A percentile compares a stretch with the other conserved stretches of the same genome.
Conservation (phyloP, 2,797 vertebrate species). For the Rhinella marina region DNA sequence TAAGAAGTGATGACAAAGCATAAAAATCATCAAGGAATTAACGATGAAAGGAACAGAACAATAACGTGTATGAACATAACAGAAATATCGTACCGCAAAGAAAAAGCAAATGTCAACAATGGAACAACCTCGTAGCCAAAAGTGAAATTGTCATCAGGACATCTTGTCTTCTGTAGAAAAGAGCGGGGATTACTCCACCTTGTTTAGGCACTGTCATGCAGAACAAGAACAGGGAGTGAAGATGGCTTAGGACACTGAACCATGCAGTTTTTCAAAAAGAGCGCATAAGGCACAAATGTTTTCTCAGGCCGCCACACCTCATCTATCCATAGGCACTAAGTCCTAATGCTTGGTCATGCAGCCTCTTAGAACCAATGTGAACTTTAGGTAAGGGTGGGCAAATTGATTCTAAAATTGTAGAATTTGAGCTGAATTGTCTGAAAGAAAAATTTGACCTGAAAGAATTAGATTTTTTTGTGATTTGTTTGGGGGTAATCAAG, state of each 20-base stretch:
- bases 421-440: too few relatives aligned
- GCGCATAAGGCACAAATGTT: neutral
- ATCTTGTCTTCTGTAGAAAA: neutral
- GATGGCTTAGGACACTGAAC: neutral
- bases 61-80: neutral
- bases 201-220: neutral
- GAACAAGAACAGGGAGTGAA: constrained; percentile 4
- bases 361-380: neutral
- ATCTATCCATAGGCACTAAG: neutral
- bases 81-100: neutral
- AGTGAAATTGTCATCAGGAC: neutral
- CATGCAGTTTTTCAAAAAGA: neutral
- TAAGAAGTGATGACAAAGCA: constrained; percentile 4
- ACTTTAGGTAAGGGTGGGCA: neutral
- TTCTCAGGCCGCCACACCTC: neutral
- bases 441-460: too few relatives aligned
- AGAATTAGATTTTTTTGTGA: too few relatives aligned
- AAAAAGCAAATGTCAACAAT: constrained; percentile 9
- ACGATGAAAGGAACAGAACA: neutral
- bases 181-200: neutral
- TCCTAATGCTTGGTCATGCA: neutral
- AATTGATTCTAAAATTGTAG: neutral
- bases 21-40: neutral
- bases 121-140: neutral
- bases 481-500: too few relatives aligned